These are phyloP conservation scores for Epistrophe eligans DNA, from an alignment of 2,888 invertebrate species.

Conservation along the genomic window DNA sequence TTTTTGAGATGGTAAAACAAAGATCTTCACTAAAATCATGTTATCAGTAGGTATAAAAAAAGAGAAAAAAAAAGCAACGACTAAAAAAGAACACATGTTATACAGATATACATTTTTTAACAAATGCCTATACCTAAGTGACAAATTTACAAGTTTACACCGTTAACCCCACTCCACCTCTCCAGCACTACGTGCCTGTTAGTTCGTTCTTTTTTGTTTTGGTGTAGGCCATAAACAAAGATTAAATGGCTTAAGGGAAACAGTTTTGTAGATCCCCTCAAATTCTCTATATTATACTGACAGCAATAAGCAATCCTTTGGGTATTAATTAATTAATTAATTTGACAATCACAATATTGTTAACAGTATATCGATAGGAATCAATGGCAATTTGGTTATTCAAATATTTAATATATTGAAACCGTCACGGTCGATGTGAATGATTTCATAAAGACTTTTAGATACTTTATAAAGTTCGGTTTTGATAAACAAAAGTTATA, in stretches of 20 bases:
- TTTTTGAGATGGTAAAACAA: too few species aligned
- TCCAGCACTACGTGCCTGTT: neutral
- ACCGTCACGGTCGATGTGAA: neutral
- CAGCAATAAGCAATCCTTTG: slow-evolving; percentile 32
- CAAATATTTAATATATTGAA: slow-evolving; percentile 14
- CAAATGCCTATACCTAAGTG: too few species aligned
- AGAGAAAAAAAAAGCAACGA: too few species aligned
- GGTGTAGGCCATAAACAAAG: slow-evolving; percentile 54
- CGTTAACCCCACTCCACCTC: too few species aligned
- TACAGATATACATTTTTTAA: too few species aligned
- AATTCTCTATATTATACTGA: neutral
- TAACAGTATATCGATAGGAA: slow-evolving; percentile 54
- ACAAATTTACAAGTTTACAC: too few species aligned
- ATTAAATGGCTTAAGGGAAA: slow-evolving; percentile 31
- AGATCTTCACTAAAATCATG: too few species aligned
- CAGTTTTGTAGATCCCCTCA: neutral
- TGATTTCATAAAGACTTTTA: neutral
- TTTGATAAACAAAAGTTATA: too few species aligned
- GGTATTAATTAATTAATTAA: slow-evolving; percentile 66
- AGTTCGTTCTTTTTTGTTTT: neutral
- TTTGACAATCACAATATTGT: slow-evolving; percentile 57
- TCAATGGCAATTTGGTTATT: slow-evolving; percentile 34
- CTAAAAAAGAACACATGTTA: too few species aligned
- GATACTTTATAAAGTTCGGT: too few species aligned
- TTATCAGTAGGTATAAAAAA: too few species aligned